Evolutionary conservation across 2,113 vertebrate species (phyloP).

Genomic region (Cyanoderma ruficeps): DNA sequence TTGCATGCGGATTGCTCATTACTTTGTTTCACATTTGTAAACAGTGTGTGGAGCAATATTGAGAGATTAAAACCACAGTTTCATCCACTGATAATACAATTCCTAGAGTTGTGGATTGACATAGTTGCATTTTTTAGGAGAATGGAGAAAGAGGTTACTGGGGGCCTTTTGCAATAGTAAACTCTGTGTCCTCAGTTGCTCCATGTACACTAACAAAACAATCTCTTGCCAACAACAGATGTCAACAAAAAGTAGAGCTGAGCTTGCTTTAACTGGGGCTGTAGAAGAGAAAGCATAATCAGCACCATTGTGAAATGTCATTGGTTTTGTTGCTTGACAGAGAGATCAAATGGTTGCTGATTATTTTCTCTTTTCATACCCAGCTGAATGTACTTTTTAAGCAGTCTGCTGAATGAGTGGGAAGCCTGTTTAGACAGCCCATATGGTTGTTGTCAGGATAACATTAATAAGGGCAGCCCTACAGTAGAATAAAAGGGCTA

Average conservation of each 20-base stretch:
- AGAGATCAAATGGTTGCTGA: slow-evolving; percentile 9
- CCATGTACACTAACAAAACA: background rate
- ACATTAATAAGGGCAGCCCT: background rate
- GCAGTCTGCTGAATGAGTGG: slow-evolving; percentile 13
- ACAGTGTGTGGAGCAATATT: background rate
- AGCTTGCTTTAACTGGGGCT: background rate
- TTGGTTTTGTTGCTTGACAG: slow-evolving; percentile 2
- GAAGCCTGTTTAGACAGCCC: background rate
- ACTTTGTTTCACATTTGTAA: slow-evolving; percentile 44
- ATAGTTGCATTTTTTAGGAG: background rate
- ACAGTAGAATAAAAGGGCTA: background rate
- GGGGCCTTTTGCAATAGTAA: slow-evolving; percentile 23
- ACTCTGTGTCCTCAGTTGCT: background rate
- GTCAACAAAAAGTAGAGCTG: slow-evolving; percentile 28
- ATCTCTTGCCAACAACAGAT: background rate
- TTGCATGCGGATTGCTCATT: slow-evolving; percentile 4
- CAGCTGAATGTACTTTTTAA: background rate
- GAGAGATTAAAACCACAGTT: slow-evolving; percentile 32
- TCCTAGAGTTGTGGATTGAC: slow-evolving; percentile 12
- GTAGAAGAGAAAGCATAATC: slow-evolving; percentile 3
- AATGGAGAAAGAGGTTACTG: background rate
- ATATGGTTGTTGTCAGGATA: slow-evolving; percentile 1
- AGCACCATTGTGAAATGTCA: slow-evolving; percentile 31
- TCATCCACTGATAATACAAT: slow-evolving; percentile 38
- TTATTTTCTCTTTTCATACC: slow-evolving; percentile 9